Evolutionary conservation across 2,113 vertebrate genomes (phyloP).

Genomic region (Cyprinodon tularosa): DNA sequence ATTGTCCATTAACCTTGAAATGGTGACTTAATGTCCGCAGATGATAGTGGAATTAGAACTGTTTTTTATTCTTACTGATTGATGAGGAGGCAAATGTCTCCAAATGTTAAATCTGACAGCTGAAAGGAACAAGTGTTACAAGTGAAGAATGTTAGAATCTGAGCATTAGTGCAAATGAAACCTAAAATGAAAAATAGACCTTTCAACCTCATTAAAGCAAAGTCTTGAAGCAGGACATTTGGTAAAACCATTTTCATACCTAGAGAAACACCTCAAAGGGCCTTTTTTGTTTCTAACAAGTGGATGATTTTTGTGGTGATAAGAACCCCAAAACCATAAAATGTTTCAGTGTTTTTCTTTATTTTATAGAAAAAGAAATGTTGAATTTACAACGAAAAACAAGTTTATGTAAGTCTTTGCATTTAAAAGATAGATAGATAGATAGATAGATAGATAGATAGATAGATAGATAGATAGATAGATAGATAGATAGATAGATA

Average conservation of each 20-base stretch:
- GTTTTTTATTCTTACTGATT: conserved; percentile 46
- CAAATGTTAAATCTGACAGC: conserved; percentile 43
- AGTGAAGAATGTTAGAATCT: conserved; percentile 11
- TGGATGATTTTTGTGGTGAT: no score
- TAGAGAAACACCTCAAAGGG: no score
- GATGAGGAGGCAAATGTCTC: conserved; percentile 56
- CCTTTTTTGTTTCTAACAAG: no score
- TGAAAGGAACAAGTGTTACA: conserved; percentile 39
- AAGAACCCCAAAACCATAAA: no score
- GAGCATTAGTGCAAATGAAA: conserved; percentile 33
- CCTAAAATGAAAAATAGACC: not conserved
- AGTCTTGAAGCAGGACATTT: not conserved
- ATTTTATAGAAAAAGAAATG: no score
- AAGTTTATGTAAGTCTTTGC: no score
- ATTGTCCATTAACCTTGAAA: conserved; percentile 75
- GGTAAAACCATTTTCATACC: not conserved
- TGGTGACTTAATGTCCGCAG: conserved; percentile 52
- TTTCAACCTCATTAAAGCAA: not conserved
- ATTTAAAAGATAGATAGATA: no score
- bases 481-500: no score
- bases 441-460: no score
- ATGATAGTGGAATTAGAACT: conserved; percentile 37
- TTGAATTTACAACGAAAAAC: no score
- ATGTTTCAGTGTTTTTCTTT: no score
- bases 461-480: no score